Evolutionary conservation across 1,140 invertebrate genomes (phyloP), one percentile per base, ranked within the genome.

Genomic region (Mizuhopecten yessoensis): DNA sequence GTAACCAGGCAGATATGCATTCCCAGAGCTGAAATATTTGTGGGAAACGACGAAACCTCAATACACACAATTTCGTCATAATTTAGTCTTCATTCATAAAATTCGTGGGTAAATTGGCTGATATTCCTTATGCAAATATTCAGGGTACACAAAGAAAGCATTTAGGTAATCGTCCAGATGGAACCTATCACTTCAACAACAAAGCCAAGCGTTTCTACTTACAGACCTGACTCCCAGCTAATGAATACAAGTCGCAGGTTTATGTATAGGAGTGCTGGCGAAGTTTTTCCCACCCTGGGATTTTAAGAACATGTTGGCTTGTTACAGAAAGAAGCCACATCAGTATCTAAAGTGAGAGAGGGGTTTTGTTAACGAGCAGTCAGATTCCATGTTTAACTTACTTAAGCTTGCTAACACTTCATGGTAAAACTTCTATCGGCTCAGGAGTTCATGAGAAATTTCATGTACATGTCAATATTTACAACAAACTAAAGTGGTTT

Each of bases 231-330:
- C 57, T 75, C 23, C n/a, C 57, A 29, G 57, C n/a, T 75, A 75
- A 75, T 75, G 23, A 75, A 29, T 75, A 75, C 57, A 75, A 75
- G 57, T 75, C 29, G n/a, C 57, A 75, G 57, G 23, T 75, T 75
- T 75, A 17, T n/a, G 29, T 29, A 75, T 29, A 9, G 23, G 23
- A 75, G 57, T 75, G 57, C 23, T n/a, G 23, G n/a, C 29, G 3
- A 39, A 75, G 57, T 75, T 75, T 75, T 75, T 75, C 57, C 57
- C 57, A 75, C n/a, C 57, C 57, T 17, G 57, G 57, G 23, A 75
- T 75, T 75, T 75, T 75, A 75, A 5, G 57, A 75, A 75, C 57
- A 75, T 75, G 0, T n/a, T 75, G 57, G 0, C 57, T 75, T 13
- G 23, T 75, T 0, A 29, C 3, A n/a, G 23, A 75, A 75, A n/a